Base-by-base conservation (phyloP, 1,140 invertebrate species). In the Papilio machaon region DNA sequence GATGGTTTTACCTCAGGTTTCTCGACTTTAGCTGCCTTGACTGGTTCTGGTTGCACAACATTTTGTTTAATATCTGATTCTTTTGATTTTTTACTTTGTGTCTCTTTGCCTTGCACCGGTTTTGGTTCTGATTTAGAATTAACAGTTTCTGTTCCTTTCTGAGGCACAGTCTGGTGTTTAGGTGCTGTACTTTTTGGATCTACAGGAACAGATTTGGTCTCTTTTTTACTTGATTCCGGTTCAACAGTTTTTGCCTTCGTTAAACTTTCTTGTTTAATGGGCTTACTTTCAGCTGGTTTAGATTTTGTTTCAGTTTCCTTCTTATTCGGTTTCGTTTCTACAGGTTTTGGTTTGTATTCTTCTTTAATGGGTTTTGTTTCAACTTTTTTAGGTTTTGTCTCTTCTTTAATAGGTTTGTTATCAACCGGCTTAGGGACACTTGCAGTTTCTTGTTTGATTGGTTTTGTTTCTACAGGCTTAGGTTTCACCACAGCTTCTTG, bases 381-480 rank as follows among this genome's bases (percentile, higher is more conserved):
- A 43, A 19, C 73, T 19, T 30, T 35, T 73, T 70, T 78, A 54
- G 81, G 46, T 81, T 84, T 83, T 3, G 54, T 52, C 78, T 82
- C 79, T 60, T 73, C 90, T 83, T 95, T 81, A 23, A 81, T 89
- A n/a, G 92, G 86, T 30, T 96, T 85, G 23, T 95, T 93, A 87
- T 87, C 95, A 76, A 76, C 49, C 60, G 84, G 64, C 35, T 80
- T 80, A 78, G 75, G 47, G 19, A 76, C 80, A 30, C 15, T 54
- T 38, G 8, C n/a, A 47, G 79, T 64, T 80, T 73, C 60, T 80
- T 80, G 38, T 80, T 80, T 74, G n/a, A 58, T 52, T n/a, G 76
- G 76, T 73, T 86, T 82, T 54, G 80, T 75, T 13, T 83, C 54
- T 78, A 43, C 43, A 13, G 74, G 43, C 7, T 80, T 85, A 47